Percentiles rank a stretch among this genome's conserved stretches.
Conservation (phyloP, 2,888 invertebrate species). For the Penaeus monodon region DNA sequence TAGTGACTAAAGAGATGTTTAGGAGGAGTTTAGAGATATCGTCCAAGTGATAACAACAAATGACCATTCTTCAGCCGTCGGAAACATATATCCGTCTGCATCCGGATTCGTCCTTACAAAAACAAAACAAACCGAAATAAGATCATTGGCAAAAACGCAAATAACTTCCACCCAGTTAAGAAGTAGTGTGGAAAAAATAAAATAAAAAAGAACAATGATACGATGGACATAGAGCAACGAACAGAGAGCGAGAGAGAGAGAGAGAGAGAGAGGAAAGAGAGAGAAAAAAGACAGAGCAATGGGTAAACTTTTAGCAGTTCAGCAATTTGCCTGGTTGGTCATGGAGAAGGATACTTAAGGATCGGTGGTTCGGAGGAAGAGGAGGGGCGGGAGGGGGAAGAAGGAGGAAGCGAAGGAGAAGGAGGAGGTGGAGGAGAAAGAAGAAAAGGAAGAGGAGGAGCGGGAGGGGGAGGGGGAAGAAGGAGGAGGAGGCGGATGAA, state of each 20-base stretch:
- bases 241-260: no score
- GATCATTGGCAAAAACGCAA: no score
- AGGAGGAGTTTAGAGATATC: not conserved
- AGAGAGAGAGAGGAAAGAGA: not conserved
- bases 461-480: no score
- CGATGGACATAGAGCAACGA: no score
- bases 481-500: no score
- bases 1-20: not conserved
- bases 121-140: not conserved
- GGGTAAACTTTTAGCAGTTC: slow-evolving; percentile 31
- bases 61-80: slow-evolving; percentile 2
- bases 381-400: no score
- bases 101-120: slow-evolving; percentile 1
- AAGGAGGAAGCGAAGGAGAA: no score
- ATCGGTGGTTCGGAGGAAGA: not conserved
- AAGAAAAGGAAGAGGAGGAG: no score
- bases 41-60: slow-evolving; percentile 3
- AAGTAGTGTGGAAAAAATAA: no score
- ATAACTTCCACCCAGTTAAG: no score
- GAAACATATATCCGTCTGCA: not conserved
- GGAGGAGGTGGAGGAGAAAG: no score
- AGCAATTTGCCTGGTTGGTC: slow-evolving; percentile 35
- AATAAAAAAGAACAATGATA: no score
- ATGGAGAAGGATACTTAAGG: slow-evolving; percentile 12
- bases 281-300: slow-evolving; percentile 7